Base-by-base conservation (phyloP, 2,888 invertebrate species). In the Sinohyriopsis cumingii region DNA sequence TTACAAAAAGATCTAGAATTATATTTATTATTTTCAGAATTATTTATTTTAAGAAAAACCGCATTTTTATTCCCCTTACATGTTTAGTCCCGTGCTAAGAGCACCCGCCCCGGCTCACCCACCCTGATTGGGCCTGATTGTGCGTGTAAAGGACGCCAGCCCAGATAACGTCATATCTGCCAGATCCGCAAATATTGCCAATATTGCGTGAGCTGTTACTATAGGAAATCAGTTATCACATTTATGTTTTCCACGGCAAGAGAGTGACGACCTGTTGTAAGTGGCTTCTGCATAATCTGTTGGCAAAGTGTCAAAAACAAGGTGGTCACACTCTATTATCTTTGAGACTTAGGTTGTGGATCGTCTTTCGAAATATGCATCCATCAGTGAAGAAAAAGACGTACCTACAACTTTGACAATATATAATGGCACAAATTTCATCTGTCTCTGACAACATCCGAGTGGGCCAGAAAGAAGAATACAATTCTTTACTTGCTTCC, bases 351-450 rank as follows among this genome's bases (percentile, higher is more conserved):
- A 77, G 63, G 0, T 77, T 24, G 68, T 67, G 19, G 56, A 71
- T 59, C 72, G 70, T 62, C 71, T 77, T 63, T 64, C 66, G 0
- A 73, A 72, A 19, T 65, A 76, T 73, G 72, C 59, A 7, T 55
- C 55, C 4, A 22, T 74, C 15, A 55, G 28, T 22, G 68, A 60
- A 9, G 54, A 65, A 0, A 69, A 63, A 59, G 24, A 64, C n/a
- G 54, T 20, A 9, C 25, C 62, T 3, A 54, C 28, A 20, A 65
- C 68, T 9, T 56, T 71, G 7, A 68, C 71, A 22, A 22, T 77
- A 5, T 72, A 77, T 67, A 68, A 76, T 66, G 73, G 73, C 76
- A 73, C 24, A 73, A 67, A 28, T 73, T 65, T 0, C 73, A 73
- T 61, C n/a, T 73, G 20, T 55, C 55, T 0, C 59, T 76, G 7